Base-by-base conservation (phyloP, 2,888 invertebrate genomes). In the Caenorhabditis virilis region DNA sequence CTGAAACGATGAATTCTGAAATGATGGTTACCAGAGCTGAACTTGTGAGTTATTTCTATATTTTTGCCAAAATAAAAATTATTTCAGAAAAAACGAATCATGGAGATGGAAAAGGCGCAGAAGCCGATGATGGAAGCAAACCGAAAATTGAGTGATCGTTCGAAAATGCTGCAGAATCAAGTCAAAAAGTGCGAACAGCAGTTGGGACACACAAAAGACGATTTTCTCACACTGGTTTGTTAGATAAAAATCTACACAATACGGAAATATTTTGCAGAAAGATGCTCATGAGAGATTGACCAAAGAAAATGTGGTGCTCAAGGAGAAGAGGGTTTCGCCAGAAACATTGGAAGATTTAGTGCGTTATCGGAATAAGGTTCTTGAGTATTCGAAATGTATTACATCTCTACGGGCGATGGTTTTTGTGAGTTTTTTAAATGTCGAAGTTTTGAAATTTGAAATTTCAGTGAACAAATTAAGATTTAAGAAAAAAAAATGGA, bases 301-400 rank as follows among this genome's bases (percentile, higher is more conserved):
- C n/a, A 79, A 79, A 48, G 82, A 82, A 49, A 79, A 79, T 49
- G 48, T 68, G 7, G 47, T 49, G 18, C 62, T 82, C 45, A 72
- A 72, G 45, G 80, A 79, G 43, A 79, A 80, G 51, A 63, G 78
- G 35, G 76, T 78, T 0, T 78, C 79, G 45, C 82, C 82, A 0
- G 82, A 82, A 59, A 81, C 78, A 53, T 52, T 81, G 41, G 79
- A 80, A 64, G 82, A 82, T 47, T 62, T 82, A 26, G 74, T 77
- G 38, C 58, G 79, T 30, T 82, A 82, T 57, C 54, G 72, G 20
- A 62, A 53, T 48, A 77, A 77, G 65, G 77, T 80, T 26, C 60
- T 82, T 7, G 82, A 82, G 52, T 77, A 78, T 54, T 81, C 79
- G 35, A 82, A 82, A 42, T 81, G 82, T 65, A 82, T 82, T 39